These are phyloP conservation scores for Cryptomyrus ogoouensis DNA, from an alignment of 2,113 vertebrate genomes.

Conservation along the genomic window DNA sequence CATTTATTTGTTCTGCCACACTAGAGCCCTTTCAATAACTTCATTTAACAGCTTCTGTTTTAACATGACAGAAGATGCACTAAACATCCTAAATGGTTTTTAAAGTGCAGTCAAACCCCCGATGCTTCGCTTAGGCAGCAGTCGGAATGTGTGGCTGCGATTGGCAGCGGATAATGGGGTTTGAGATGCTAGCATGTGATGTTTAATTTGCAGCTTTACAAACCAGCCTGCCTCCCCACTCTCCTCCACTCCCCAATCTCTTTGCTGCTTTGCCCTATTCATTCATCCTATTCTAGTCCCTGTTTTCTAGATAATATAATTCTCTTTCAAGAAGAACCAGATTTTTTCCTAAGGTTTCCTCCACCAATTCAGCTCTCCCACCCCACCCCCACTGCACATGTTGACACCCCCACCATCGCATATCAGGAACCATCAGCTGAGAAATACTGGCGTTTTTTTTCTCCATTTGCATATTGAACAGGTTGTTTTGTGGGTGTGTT, in stretches of 20 bases:
- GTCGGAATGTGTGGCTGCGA: slow-evolving; percentile 1
- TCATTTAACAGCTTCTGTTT: slow-evolving; percentile 14
- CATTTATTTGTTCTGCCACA: neutral
- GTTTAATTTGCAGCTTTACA: neutral
- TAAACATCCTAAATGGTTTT: slow-evolving; percentile 7
- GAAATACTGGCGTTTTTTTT: neutral
- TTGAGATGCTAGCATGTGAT: neutral
- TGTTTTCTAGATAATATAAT: neutral
- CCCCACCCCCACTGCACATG: neutral
- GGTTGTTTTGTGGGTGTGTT: neutral
- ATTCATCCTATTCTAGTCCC: neutral
- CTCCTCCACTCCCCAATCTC: neutral
- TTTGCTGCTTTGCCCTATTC: neutral
- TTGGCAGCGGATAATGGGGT: slow-evolving; percentile 17
- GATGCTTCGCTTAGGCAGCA: slow-evolving; percentile 23
- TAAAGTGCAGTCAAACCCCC: slow-evolving; percentile 27
- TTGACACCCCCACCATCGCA: neutral
- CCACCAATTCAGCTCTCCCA: neutral
- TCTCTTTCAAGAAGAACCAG: slow-evolving; percentile 2
- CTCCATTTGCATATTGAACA: neutral
- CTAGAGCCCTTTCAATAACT: neutral
- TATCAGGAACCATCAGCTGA: neutral
- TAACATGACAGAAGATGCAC: slow-evolving; percentile 36
- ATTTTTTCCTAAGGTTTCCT: neutral
- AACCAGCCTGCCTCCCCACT: neutral